Conservation (phyloP, 2,888 invertebrate species). For the Dolichomitus sp. region DNA sequence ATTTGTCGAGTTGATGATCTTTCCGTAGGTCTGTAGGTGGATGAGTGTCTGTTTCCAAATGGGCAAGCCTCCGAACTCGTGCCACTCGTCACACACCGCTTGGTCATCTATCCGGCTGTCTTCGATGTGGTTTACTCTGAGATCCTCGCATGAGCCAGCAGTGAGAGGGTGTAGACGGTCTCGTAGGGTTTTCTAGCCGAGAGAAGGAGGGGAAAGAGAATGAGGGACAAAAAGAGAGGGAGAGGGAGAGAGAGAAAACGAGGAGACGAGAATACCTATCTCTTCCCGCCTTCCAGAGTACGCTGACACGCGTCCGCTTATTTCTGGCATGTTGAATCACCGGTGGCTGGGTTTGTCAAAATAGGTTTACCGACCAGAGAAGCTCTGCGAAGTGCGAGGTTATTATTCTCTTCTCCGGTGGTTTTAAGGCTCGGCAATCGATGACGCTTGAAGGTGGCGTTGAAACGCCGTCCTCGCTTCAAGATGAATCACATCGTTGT, state of each 20-base stretch:
- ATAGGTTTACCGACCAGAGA: slow-evolving; percentile 74
- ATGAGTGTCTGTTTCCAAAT: slow-evolving; percentile 5
- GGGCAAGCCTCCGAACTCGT: not conserved
- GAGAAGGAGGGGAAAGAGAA: slow-evolving; percentile 2
- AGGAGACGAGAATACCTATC: slow-evolving; percentile 63
- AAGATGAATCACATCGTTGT: slow-evolving; percentile 69
- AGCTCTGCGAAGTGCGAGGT: slow-evolving; percentile 20
- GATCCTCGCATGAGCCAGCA: slow-evolving; percentile 5
- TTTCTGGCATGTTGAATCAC: slow-evolving; percentile 84
- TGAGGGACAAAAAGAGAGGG: not conserved
- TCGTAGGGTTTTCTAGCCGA: not conserved
- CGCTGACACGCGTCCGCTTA: slow-evolving; percentile 83
- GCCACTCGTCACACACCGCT: not conserved
- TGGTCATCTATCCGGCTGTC: slow-evolving; percentile 37
- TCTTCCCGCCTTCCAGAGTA: slow-evolving; percentile 80
- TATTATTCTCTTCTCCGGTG: slow-evolving; percentile 37
- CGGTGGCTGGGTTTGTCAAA: slow-evolving; percentile 80
- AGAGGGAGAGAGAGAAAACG: slow-evolving; percentile 9
- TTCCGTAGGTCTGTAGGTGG: slow-evolving; percentile 24
- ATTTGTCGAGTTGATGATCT: slow-evolving; percentile 29
- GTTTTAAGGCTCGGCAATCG: slow-evolving; percentile 9
- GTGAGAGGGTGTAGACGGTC: not conserved
- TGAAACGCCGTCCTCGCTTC: slow-evolving; percentile 17
- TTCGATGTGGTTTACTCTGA: slow-evolving; percentile 1
- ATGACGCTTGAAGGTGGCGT: not conserved